phyloP scores from a whole-genome alignment of 2,113 vertebrate species.

The Onychostoma macrolepis region DNA sequence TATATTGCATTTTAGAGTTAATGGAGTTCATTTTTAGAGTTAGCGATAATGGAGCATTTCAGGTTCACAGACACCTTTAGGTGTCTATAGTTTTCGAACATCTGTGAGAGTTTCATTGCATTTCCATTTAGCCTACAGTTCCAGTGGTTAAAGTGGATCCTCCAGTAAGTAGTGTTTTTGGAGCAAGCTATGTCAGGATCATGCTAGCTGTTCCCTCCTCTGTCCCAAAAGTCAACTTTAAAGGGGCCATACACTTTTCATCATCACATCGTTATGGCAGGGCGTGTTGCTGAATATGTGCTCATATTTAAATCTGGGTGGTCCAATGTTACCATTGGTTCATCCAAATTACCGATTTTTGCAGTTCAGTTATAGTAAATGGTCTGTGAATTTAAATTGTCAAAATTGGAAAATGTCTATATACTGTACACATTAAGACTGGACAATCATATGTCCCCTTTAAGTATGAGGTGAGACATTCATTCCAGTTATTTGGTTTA shows the following conservation, averaged over 20 bases:
- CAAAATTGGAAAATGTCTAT: background rate
- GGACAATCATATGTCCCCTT: conserved; percentile 2
- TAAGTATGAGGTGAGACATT: background rate
- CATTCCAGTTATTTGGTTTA: background rate
- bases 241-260: background rate
- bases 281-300: background rate
- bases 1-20: background rate
- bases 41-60: background rate
- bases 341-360: background rate
- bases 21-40: background rate
- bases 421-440: background rate
- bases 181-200: background rate
- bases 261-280: background rate
- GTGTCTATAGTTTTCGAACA: background rate
- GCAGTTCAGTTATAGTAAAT: background rate
- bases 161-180: conserved; percentile 31
- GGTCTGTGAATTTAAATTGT: background rate
- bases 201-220: background rate
- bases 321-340: background rate
- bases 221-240: background rate
- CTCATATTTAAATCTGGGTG: background rate
- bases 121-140: conserved; percentile 49
- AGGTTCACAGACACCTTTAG: background rate
- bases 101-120: conserved; percentile 20
- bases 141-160: conserved; percentile 45